Evolutionary conservation across 2,113 vertebrate species (phyloP), one percentile per base, ranked within the genome.

Genomic region (Heliornis fulica): DNA sequence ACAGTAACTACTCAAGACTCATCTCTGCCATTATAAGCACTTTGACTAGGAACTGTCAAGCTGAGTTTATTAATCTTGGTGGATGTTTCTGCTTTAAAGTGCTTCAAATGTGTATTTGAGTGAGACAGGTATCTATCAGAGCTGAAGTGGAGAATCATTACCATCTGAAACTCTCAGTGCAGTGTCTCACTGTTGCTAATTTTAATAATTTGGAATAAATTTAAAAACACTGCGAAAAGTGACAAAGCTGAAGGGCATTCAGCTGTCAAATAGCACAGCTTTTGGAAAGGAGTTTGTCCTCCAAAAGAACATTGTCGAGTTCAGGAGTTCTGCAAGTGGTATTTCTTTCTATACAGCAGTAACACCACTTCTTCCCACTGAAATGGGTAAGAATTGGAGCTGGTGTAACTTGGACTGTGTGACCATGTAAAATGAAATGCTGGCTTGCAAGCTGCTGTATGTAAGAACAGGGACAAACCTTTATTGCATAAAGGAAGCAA

Each of bases 91-190:
- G 46, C 53, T 18, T 71, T 78, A 41, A 95, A 94, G 90, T 78
- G 69, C 53, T 78, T 78, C 60, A 87, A 6, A 87, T 41, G 15
- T 87, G 61, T 53, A 13, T 79, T 74, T 86, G 53, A 79, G 60
- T 38, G n/a, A 93, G 83, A 91, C 50, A 90, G 81, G 79, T 94
- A 53, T 80, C 82, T 74, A n/a, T 78, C 63, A 91, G 56, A 90
- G 64, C 68, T 70, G 38, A 78, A 43, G 13, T 19, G 48, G 38
- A 79, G 40, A 91, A 46, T 59, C 45, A 64, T 53, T 81, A 19
- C n/a, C 12, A 34, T 50, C 64, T 83, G 56, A 65, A 82, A 76
- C 25, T 43, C 61, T 78, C 71, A 65, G 43, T 51, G 64, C 66
- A 72, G 40, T 43, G 38, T n/a, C 63, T 86, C 38, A 11, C 29